Evolutionary conservation across 2,888 invertebrate species (phyloP).

Genomic region (Ophion ellenae): DNA sequence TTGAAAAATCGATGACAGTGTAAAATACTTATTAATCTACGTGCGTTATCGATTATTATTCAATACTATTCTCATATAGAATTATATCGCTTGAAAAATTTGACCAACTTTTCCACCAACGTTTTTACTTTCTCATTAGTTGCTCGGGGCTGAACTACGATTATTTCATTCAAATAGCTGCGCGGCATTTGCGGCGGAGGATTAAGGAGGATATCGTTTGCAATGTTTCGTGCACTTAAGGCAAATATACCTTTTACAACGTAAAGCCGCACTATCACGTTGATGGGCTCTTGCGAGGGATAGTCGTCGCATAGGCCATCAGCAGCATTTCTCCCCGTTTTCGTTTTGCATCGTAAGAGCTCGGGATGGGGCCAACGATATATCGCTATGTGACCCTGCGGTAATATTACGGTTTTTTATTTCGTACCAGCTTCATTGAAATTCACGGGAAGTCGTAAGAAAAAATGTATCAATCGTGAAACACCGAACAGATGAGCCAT

Average conservation of each 20-base stretch:
- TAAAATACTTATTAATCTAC: not conserved
- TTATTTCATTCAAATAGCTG: conserved; percentile 12
- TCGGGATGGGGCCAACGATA: conserved; percentile 89
- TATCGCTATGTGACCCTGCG: conserved; percentile 86
- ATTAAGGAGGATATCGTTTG: conserved; percentile 26
- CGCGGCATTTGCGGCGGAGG: not conserved
- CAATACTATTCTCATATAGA: no score
- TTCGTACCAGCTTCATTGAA: not conserved
- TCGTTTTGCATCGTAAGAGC: conserved; percentile 83
- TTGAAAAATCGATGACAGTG: not conserved
- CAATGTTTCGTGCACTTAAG: conserved; percentile 29
- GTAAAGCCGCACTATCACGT: conserved; percentile 91
- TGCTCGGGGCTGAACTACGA: not conserved
- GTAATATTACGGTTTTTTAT: conserved; percentile 51
- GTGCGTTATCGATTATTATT: no score
- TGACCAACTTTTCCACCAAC: not conserved
- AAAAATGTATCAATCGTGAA: conserved; percentile 1
- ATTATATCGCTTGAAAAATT: not conserved
- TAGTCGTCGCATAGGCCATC: conserved; percentile 87
- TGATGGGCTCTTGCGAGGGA: conserved; percentile 87
- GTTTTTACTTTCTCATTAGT: conserved; percentile 7
- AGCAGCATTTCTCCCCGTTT: conserved; percentile 85
- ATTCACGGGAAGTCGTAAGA: conserved; percentile 1
- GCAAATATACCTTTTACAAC: conserved; percentile 83
- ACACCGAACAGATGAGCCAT: not conserved